Evolutionary conservation across 2,113 vertebrate species (phyloP).

Genomic region (Mesocricetus auratus): DNA sequence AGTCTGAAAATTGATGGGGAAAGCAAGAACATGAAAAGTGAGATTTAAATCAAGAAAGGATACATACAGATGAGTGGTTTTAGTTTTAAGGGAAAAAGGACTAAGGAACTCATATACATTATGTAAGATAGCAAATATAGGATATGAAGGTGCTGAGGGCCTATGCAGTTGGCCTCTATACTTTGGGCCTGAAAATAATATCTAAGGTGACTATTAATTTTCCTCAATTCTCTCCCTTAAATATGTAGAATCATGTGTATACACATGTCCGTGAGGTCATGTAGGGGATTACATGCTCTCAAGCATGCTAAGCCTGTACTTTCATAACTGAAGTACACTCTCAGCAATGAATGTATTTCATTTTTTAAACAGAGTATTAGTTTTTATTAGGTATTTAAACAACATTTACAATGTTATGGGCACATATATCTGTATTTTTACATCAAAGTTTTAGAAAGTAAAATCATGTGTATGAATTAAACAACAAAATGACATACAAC

Average conservation of each 20-base stretch:
- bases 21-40: background rate
- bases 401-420: conserved; percentile 68
- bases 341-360: background rate
- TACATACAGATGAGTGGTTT: background rate
- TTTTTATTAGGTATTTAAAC: conserved; percentile 75
- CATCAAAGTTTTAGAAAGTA: conserved; percentile 59
- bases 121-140: background rate
- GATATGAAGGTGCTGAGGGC: background rate
- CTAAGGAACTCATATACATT: background rate
- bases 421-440: conserved; percentile 70
- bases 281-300: background rate
- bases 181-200: background rate
- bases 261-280: background rate
- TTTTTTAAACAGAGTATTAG: conserved; percentile 31
- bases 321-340: background rate
- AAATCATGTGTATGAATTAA: conserved; percentile 29
- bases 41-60: background rate
- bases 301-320: background rate
- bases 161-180: background rate
- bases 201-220: background rate
- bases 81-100: background rate
- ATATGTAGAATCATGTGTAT: background rate
- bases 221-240: background rate
- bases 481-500: background rate
- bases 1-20: background rate